phyloP scores from a whole-genome alignment of 1,140 invertebrate species.

The Zaprionus taronus region DNA sequence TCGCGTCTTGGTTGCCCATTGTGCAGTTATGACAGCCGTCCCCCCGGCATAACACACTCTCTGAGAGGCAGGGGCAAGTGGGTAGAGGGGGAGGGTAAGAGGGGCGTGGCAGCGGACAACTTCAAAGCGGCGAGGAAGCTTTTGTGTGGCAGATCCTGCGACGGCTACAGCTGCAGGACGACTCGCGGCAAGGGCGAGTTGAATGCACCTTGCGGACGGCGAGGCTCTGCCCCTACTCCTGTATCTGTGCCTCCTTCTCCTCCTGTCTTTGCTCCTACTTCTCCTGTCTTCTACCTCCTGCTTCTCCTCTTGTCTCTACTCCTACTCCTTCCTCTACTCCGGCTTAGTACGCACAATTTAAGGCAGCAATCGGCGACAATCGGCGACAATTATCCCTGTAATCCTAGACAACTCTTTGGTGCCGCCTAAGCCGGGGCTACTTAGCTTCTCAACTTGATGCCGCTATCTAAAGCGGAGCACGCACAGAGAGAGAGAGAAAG shows the following conservation, averaged over 20 bases:
- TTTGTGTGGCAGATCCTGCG: slow-evolving; percentile 16
- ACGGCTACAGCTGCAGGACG: not conserved
- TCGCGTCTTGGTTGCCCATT: slow-evolving; percentile 52
- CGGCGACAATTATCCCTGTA: slow-evolving; percentile 37
- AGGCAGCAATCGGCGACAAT: slow-evolving; percentile 32
- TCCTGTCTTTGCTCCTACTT: no score
- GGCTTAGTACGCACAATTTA: slow-evolving; percentile 59
- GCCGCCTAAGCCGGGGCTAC: slow-evolving; percentile 39
- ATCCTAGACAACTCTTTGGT: slow-evolving; percentile 67
- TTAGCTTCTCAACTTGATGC: slow-evolving; percentile 71
- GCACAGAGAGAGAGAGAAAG: not conserved
- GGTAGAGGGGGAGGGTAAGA: not conserved
- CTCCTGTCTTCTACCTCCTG: no score
- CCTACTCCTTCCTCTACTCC: not conserved
- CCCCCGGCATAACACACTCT: slow-evolving; percentile 34
- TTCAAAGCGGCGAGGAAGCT: slow-evolving; percentile 20
- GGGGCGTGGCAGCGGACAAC: not conserved
- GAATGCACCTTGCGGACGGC: slow-evolving; percentile 16
- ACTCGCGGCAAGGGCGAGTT: not conserved
- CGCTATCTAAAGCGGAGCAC: slow-evolving; percentile 25
- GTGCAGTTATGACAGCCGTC: slow-evolving; percentile 80
- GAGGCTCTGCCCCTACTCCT: no score
- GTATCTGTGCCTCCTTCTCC: no score
- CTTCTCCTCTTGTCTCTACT: not conserved
- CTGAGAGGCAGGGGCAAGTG: not conserved